phyloP scores from a whole-genome alignment of 37 sponge, comb jelly and placozoan genomes.

The Beroe ovata region DNA sequence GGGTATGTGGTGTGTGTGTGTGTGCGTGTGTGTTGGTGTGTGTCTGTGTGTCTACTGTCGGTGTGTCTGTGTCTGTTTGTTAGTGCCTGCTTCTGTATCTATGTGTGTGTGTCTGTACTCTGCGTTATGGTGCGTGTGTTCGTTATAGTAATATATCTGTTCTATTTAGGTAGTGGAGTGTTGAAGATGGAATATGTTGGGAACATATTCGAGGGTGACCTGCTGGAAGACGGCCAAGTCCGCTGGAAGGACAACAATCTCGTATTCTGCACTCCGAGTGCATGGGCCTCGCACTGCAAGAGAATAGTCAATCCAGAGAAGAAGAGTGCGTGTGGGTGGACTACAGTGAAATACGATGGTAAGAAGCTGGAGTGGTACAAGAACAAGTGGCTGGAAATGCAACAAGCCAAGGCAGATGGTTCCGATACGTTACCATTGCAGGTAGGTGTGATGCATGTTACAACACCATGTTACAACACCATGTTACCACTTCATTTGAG shows the following conservation, averaged over 20 bases:
- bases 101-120: too few species aligned
- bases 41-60: too few species aligned
- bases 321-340: conserved; percentile 84
- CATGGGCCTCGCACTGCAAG: conserved; percentile 89
- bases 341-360: conserved; percentile 81
- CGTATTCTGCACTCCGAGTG: conserved; percentile 74
- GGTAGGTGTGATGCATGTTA: too few species aligned
- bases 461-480: too few species aligned
- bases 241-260: conserved; percentile 72
- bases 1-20: too few species aligned
- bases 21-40: too few species aligned
- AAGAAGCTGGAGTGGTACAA: conserved; percentile 87
- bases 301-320: conserved; percentile 79
- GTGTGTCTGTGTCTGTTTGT: too few species aligned
- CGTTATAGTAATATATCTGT: too few species aligned
- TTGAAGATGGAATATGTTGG: conserved; percentile 68
- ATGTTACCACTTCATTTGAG: too few species aligned
- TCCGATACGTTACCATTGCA: not conserved
- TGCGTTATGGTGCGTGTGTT: too few species aligned
- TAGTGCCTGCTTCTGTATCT: too few species aligned
- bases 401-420: conserved; percentile 62
- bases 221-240: conserved; percentile 78
- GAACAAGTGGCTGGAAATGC: conserved; percentile 78
- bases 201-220: conserved; percentile 73
- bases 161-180: conserved; percentile 47